A percentile compares a stretch with the other conserved stretches of the same genome.
phyloP scores from a whole-genome alignment of 2,797 vertebrate genomes.

The Chelon auratus region DNA sequence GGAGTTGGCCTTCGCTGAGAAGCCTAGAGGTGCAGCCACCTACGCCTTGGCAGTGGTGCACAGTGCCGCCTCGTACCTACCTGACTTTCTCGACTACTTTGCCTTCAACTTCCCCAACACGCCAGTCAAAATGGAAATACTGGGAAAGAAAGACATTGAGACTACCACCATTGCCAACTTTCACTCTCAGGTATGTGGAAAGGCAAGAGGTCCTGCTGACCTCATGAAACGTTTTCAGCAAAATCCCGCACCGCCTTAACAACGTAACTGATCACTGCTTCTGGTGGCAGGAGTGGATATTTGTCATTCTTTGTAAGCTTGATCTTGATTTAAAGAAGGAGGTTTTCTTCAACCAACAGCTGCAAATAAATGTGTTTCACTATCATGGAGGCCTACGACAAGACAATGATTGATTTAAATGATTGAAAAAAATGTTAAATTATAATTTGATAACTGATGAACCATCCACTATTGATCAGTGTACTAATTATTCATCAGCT shows the following conservation, averaged over 20 bases:
- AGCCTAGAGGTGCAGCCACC: constrained; percentile 89
- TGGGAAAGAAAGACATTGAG: constrained; percentile 99
- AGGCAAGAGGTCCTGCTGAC: no score
- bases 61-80: constrained; percentile 93
- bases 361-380: no score
- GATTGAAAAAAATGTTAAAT: no score
- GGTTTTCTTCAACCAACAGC: no score
- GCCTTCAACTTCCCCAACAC: constrained; percentile 99
- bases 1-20: constrained; percentile 92
- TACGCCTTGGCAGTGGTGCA: constrained; percentile 97
- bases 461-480: not conserved
- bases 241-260: not conserved
- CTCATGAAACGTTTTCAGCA: no score
- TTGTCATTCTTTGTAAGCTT: no score
- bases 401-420: no score
- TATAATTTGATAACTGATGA: no score
- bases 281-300: no score
- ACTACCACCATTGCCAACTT: constrained; percentile 98
- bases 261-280: not conserved
- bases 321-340: not conserved
- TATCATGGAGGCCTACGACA: no score
- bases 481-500: no score
- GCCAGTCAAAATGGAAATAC: constrained; percentile 98
- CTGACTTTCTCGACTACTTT: constrained; percentile 99
- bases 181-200: constrained; percentile 93